Evolutionary conservation across 2,888 invertebrate genomes (phyloP).

Genomic region (Acronicta leporina): DNA sequence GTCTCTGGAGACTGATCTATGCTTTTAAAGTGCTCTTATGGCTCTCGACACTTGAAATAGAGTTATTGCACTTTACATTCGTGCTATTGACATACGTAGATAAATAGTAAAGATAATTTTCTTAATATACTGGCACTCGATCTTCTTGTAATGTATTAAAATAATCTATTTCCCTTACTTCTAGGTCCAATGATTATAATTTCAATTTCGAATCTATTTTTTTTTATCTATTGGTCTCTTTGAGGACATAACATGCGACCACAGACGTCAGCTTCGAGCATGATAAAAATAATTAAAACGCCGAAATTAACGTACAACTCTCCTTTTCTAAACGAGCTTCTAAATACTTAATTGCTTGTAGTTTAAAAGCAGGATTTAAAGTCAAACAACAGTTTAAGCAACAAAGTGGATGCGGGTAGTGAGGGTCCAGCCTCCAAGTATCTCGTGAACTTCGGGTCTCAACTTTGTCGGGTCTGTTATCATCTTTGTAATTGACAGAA

Average conservation of each 20-base stretch:
- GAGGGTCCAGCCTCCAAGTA: slow-evolving; percentile 86
- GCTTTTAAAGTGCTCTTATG: slow-evolving; percentile 71
- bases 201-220: slow-evolving; percentile 55
- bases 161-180: slow-evolving; percentile 63
- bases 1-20: slow-evolving; percentile 70
- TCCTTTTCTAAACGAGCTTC: slow-evolving; percentile 70
- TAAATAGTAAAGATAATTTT: slow-evolving; percentile 64
- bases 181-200: slow-evolving; percentile 58
- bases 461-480: slow-evolving; percentile 78
- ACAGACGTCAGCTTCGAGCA: slow-evolving; percentile 70
- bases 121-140: slow-evolving; percentile 64
- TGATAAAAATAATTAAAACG: slow-evolving; percentile 57
- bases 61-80: slow-evolving; percentile 77
- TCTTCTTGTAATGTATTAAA: slow-evolving; percentile 86
- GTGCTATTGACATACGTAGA: slow-evolving; percentile 69
- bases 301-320: slow-evolving; percentile 73
- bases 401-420: slow-evolving; percentile 83
- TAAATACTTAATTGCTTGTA: slow-evolving; percentile 79
- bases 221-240: slow-evolving; percentile 63
- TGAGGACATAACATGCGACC: slow-evolving; percentile 57
- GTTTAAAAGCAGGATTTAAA: slow-evolving; percentile 77
- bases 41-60: slow-evolving; percentile 76
- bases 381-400: slow-evolving; percentile 73
- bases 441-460: slow-evolving; percentile 76
- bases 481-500: slow-evolving; percentile 67